Conservation (phyloP, 2,113 vertebrate genomes). For the Xerus inauris region DNA sequence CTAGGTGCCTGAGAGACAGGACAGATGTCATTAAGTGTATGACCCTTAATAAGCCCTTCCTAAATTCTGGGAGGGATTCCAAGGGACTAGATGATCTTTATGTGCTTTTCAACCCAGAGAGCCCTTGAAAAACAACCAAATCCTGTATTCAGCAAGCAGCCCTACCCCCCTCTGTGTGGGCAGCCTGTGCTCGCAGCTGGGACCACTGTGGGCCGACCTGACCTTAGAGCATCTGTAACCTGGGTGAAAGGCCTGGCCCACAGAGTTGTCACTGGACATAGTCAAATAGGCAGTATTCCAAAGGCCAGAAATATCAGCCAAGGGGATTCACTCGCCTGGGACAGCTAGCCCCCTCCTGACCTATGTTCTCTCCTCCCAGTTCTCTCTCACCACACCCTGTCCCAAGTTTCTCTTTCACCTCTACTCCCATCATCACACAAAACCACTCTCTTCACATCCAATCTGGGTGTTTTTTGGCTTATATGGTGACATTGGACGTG, state of each 20-base stretch:
- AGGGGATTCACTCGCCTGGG: background rate
- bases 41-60: background rate
- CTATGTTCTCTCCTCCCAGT: background rate
- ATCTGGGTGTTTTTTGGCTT: background rate
- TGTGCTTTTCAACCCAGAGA: background rate
- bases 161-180: too few species aligned
- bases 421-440: background rate
- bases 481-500: background rate
- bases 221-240: background rate
- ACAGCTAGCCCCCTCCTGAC: background rate
- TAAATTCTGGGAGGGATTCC: rapidly evolving
- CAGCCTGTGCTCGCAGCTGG: background rate
- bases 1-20: background rate
- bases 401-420: background rate
- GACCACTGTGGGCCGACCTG: background rate
- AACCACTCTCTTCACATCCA: background rate
- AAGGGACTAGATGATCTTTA: background rate
- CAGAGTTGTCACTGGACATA: too few species aligned
- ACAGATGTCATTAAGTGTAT: background rate
- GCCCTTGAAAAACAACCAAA: background rate
- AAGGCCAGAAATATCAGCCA: background rate
- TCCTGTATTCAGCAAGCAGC: background rate
- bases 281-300: background rate
- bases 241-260: background rate
- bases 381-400: background rate